A percentile compares a stretch with the other conserved stretches of the same genome.
Evolutionary conservation across 1,140 invertebrate species (phyloP).

Genomic region (Bombus pyrosoma): DNA sequence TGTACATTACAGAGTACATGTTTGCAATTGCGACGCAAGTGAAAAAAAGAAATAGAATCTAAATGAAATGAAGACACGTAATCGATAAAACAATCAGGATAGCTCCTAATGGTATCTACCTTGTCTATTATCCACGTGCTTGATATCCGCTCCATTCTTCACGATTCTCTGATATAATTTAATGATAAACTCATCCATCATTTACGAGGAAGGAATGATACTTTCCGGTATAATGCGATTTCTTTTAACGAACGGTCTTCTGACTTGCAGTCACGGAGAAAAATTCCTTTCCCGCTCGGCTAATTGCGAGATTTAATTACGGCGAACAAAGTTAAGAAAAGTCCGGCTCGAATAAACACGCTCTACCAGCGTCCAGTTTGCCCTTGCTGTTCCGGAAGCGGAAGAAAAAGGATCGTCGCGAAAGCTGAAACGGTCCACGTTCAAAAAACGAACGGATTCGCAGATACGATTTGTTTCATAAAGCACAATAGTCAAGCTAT

Average conservation of each 20-base stretch:
- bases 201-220: constrained; percentile 8
- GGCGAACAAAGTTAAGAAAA: constrained; percentile 1
- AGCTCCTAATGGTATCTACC: not conserved
- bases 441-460: not conserved
- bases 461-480: not conserved
- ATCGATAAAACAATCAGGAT: not conserved
- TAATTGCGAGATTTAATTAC: constrained; percentile 47
- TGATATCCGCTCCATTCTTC: constrained; percentile 16
- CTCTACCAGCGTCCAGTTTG: constrained; percentile 4
- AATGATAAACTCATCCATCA: constrained; percentile 43
- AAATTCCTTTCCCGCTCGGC: constrained; percentile 13
- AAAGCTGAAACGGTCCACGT: not conserved
- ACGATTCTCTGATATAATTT: constrained; percentile 31
- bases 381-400: not conserved
- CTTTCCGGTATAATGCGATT: constrained; percentile 38
- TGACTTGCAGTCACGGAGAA: constrained; percentile 11
- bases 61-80: not conserved
- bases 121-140: not conserved
- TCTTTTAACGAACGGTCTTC: constrained; percentile 9
- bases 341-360: constrained; percentile 26
- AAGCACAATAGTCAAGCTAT: not conserved
- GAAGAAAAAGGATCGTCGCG: not conserved
- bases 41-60: not conserved
- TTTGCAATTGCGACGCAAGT: too few relatives aligned
- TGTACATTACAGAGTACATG: too few relatives aligned